Base-by-base conservation (phyloP, 2,113 vertebrate genomes). In the Corapipo altera region DNA sequence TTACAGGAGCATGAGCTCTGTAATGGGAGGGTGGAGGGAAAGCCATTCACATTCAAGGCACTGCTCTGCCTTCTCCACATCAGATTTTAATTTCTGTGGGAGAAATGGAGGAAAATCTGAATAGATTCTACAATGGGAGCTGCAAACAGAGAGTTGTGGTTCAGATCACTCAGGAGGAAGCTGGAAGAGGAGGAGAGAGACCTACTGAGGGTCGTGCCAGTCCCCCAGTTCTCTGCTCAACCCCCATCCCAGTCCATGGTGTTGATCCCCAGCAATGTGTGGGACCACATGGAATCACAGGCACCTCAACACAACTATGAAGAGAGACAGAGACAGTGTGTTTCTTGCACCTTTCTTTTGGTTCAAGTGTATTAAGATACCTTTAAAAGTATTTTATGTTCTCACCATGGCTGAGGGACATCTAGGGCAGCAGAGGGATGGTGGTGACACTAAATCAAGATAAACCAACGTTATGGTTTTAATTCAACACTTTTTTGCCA, bases 291-390 rank as follows among this genome's bases (percentile, higher is more conserved):
- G 37, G 32, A 35, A 23, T 15, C 9, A 16, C 33, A 33, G 64
- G 32, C 21, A 66, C 24, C 37, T 70, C 0, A 1, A 7, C 14
- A 17, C 0, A 3, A n/a, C 0, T 43, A 30, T 22, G 30, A 41
- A 39, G 49, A 55, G 27, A 33, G 26, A 51, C 5, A 24, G 11
- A 11, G 2, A 3, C 0, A 1, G 12, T 4, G 17, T 51, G 14
- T 35, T 73, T 66, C 37, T 18, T 58, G 12, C 14, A 26, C 9
- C 33, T 54, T 48, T 14, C 13, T 27, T 64, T 65, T 61, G 46
- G 24, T 44, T 58, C 41, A 41, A 54, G 15, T 49, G 1, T 12
- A 7, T 19, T 46, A 35, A 1, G 4, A 28, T 13, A 24, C 8
- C 41, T 76, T 11, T 54, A 62, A 14, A 66, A 48, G 24, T 6